phyloP scores from a whole-genome alignment of 2,888 invertebrate genomes.

The Drosophila testacea region DNA sequence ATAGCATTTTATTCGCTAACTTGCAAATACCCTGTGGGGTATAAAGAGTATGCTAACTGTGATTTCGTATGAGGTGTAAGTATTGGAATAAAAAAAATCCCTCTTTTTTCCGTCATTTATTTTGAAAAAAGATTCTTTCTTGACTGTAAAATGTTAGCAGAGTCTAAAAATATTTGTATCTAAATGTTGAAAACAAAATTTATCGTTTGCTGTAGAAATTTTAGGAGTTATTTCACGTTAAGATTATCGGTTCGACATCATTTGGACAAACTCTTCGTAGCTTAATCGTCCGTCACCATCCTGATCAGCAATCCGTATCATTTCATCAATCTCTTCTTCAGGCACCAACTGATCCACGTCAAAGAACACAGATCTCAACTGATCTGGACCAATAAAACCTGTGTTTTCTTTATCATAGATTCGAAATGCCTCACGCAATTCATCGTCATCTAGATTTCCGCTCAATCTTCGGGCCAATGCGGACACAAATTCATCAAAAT shows the following conservation, averaged over 20 bases:
- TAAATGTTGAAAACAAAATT: background rate
- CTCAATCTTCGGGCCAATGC: constrained; percentile 99
- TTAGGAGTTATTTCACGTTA: fast-evolving
- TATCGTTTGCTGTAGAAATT: background rate
- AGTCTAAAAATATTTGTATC: background rate
- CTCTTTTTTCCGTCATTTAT: background rate
- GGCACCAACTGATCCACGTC: constrained; percentile 98
- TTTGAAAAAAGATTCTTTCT: background rate
- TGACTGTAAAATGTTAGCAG: background rate
- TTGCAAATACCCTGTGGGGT: background rate
- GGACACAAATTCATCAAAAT: constrained; percentile 98
- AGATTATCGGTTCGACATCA: constrained; percentile 86
- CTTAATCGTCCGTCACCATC: constrained; percentile 97
- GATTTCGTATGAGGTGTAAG: too few relatives aligned
- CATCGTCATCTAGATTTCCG: constrained; percentile 98
- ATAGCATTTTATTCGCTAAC: background rate
- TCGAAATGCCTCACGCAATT: constrained; percentile 88
- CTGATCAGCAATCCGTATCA: constrained; percentile 98
- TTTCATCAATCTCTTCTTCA: constrained; percentile 98
- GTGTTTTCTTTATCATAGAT: constrained; percentile 98
- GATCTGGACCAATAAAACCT: constrained; percentile 98
- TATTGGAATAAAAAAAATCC: too few relatives aligned
- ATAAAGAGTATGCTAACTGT: background rate
- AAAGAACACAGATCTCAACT: constrained; percentile 98
- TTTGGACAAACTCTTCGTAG: constrained; percentile 92